Base-by-base conservation (phyloP, 2,113 vertebrate species). In the Coptodon bakossiorum region DNA sequence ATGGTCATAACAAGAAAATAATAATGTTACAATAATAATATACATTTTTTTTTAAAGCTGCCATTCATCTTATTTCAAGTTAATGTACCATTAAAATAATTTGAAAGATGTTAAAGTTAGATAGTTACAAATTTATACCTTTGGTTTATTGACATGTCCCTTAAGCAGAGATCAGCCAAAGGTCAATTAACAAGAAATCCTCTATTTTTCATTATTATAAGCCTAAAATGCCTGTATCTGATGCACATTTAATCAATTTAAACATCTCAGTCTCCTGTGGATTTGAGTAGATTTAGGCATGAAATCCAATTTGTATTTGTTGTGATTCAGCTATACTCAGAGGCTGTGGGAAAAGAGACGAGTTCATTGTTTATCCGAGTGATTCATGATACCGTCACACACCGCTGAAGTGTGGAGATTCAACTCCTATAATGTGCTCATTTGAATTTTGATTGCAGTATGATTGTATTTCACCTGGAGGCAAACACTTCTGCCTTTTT, bases 401-500 rank as follows among this genome's bases (percentile, higher is more conserved):
- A 54, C 48, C 59, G 40, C 43, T 68, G 29, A 80, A 34, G 19
- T 80, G 24, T 91, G 14, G 17, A 80, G 31, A 85, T 48, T 45
- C 24, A 6, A 17, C 43, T 50, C 73, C 45, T 34, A 52, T n/a
- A 78, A 78, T n/a, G 43, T n/a, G 6, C 43, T 85, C 38, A 90
- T 91, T 90, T 88, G 61, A 87, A 91, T 89, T 93, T 93, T 89
- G 71, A 90, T 89, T 88, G 50, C 43, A 34, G 10, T n/a, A n/a
- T 78, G 45, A 78, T 31, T 52, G 73, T 6, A 78, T 78, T 52
- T 78, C 17, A 12, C 73, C 45, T 52, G 27, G 73, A 78, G 27
- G 73, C 10, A n/a, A 78, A 50, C 27, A 31, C 71, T 29, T 78
- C n/a, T 19, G 6, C 43, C 9, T 80, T 61, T 82, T 59, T 86